Evolutionary conservation across 1,140 invertebrate species (phyloP).

Genomic region (Monomorium pharaonis): DNA sequence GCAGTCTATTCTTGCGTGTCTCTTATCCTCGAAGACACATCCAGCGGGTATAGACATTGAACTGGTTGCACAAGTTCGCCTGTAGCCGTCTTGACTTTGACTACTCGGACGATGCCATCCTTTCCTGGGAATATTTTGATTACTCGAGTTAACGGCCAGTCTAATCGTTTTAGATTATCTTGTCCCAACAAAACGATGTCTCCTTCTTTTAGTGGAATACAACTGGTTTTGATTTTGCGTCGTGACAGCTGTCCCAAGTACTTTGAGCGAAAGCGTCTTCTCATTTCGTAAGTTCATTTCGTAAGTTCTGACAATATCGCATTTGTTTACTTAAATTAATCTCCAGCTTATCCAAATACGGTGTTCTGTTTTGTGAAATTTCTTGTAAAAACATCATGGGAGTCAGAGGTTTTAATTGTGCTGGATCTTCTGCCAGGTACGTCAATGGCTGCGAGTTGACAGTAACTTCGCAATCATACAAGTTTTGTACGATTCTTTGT

Average conservation of each 20-base stretch:
- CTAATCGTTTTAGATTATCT: not conserved
- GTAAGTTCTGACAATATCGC: not conserved
- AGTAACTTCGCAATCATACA: conserved; percentile 65
- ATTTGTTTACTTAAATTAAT: not conserved
- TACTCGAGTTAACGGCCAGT: not conserved
- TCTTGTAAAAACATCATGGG: not conserved
- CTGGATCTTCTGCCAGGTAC: not conserved
- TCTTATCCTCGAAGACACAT: too few species aligned
- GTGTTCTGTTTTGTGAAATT: not conserved
- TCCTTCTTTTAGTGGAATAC: not conserved
- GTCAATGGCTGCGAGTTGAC: not conserved
- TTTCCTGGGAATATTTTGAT: not conserved
- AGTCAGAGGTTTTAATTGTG: not conserved
- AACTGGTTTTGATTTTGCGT: not conserved
- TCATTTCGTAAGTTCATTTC: not conserved
- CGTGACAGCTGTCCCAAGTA: not conserved
- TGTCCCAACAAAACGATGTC: not conserved
- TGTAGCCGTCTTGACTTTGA: not conserved
- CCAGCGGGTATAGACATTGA: not conserved
- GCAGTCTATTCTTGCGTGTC: too few species aligned
- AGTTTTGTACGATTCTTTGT: too few species aligned
- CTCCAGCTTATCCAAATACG: not conserved
- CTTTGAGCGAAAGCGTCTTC: not conserved
- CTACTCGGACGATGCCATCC: not conserved
- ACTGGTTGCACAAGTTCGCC: not conserved